A percentile compares a stretch with the other conserved stretches of the same genome.
These are phyloP conservation scores for Anseranas semipalmata DNA, from an alignment of 2,113 vertebrate species.

Conservation along the genomic window DNA sequence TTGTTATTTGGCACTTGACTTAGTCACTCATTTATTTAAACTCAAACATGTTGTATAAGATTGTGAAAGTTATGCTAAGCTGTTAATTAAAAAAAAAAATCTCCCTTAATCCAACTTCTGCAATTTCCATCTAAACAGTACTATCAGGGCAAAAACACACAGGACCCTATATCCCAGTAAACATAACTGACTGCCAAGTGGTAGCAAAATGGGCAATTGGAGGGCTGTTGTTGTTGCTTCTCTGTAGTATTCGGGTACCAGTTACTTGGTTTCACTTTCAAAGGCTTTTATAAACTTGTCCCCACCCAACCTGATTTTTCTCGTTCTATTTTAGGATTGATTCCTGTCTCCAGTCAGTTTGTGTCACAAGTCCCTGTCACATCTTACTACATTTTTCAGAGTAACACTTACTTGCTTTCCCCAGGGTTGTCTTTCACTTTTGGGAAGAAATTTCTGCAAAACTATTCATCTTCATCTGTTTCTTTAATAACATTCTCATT, in stretches of 20 bases:
- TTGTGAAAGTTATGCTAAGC: neutral
- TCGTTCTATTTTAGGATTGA: neutral
- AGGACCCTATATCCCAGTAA: rapidly evolving
- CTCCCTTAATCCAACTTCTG: neutral
- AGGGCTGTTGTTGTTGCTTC: neutral
- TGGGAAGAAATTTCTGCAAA: neutral
- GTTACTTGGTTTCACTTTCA: neutral
- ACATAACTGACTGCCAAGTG: rapidly evolving
- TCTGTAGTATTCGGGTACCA: neutral
- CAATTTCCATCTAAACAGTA: neutral
- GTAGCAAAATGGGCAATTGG: neutral
- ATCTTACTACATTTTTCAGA: neutral
- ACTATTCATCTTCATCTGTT: neutral
- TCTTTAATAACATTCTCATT: neutral
- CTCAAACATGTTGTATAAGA: neutral
- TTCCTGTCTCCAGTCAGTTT: neutral
- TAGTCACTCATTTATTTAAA: constrained; percentile 26
- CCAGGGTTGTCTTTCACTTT: neutral
- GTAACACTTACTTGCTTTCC: neutral
- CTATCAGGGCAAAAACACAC: neutral
- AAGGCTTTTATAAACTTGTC: neutral
- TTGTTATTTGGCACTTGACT: constrained; percentile 29
- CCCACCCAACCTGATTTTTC: neutral
- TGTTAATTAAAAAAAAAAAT: neutral
- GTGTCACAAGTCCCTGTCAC: neutral